Base-by-base conservation (phyloP, 2,797 vertebrate genomes). In the Acipenser ruthenus region DNA sequence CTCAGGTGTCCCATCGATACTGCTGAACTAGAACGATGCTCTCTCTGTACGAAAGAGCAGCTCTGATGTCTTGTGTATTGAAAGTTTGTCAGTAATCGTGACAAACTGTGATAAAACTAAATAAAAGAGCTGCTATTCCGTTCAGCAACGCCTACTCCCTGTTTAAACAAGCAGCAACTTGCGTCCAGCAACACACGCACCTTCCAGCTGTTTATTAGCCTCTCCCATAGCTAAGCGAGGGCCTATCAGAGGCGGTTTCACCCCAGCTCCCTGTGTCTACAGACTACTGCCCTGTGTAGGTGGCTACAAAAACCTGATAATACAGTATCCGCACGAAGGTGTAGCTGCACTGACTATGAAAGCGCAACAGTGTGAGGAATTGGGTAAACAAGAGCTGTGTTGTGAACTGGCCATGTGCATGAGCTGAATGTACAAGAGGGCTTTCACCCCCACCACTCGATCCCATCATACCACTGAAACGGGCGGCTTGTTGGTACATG, bases 231-330 rank as follows among this genome's bases (percentile, higher is more conserved):
- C 12, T 58, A 13, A 58, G 6, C 6, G 55, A 11, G 12, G 55
- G 12, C 55, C 55, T n/a, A 58, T 58, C 55, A 58, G 55, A 11
- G 12, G 12, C 8, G 9, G 12, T 53, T 53, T 53, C 55, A 58
- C 55, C 12, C 55, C 12, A 37, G 37, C 5, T 13, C 7, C 11
- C 6, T 58, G 12, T 58, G 55, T 58, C 5, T 58, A 58, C 55
- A 58, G 55, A 58, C 15, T 58, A 58, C 10, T 58, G 55, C 55
- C 2, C 55, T 58, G 11, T 58, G 55, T 58, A 58, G 55, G 55
- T 11, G 55, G 55, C 55, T 58, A 58, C 55, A 58, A n/a, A 58
- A 58, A 58, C 55, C 55, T 58, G 55, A 58, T 58, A 58, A 58
- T 58, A 58, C 23, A 58, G 9, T 11, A 12, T 58, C 55, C 13